Conservation (phyloP, 37 sponge, comb jelly and placozoan genomes). For the Chondrilla cf. caribensis region DNA sequence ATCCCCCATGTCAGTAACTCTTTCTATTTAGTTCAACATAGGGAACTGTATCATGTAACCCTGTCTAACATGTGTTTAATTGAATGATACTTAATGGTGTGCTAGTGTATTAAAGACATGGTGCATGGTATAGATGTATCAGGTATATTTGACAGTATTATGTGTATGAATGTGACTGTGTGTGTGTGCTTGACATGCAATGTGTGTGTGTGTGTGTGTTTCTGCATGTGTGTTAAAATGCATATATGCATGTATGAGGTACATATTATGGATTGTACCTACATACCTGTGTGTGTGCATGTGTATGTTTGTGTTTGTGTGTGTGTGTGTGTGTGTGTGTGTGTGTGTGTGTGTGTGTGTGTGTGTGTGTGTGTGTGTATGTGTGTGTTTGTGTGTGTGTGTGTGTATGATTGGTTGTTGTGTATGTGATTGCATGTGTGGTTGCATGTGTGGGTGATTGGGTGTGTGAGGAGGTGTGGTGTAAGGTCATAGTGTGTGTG, state of each 20-base stretch:
- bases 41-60: too few species aligned
- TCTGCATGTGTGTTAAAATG: background rate
- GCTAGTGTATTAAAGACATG: too few species aligned
- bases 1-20: too few species aligned
- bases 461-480: background rate
- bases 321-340: background rate
- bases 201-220: background rate
- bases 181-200: background rate
- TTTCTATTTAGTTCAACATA: too few species aligned
- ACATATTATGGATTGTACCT: background rate
- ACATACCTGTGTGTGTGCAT: background rate
- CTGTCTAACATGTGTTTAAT: too few species aligned
- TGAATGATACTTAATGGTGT: too few species aligned
- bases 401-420: background rate
- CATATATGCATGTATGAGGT: background rate
- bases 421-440: background rate
- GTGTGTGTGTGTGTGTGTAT: background rate
- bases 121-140: too few species aligned
- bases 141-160: background rate
- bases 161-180: background rate
- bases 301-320: conserved; percentile 7
- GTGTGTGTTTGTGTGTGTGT: background rate
- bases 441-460: too few species aligned
- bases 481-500: background rate
- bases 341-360: background rate